Evolutionary conservation across 2,888 invertebrate genomes (phyloP).

Genomic region (Euproctis similis): DNA sequence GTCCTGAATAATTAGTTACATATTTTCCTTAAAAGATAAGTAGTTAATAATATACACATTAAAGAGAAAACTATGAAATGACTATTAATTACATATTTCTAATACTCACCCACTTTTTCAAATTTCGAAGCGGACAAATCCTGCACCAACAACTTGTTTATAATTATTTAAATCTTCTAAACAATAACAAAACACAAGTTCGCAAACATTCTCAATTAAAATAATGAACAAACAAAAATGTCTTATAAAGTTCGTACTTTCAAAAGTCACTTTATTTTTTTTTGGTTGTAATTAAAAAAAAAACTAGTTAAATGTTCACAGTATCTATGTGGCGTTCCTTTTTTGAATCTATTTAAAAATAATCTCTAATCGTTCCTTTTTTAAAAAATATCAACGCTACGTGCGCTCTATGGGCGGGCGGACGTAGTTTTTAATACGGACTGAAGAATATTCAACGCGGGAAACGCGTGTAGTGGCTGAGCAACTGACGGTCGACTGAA

Average conservation of each 20-base stretch:
- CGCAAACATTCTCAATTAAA: conserved; percentile 27
- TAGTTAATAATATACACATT: too few species aligned
- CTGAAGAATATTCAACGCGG: conserved; percentile 28
- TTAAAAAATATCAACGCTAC: conserved; percentile 20
- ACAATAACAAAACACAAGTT: conserved; percentile 12
- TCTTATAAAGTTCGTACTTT: conserved; percentile 11
- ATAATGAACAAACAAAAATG: too few species aligned
- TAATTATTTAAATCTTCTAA: conserved; percentile 24
- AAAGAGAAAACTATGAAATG: too few species aligned
- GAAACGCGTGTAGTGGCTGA: conserved; percentile 32
- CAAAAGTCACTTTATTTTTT: background rate
- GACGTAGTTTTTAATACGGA: conserved; percentile 27
- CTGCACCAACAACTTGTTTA: conserved; percentile 29
- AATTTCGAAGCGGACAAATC: conserved; percentile 29
- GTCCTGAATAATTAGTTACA: too few species aligned
- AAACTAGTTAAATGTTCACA: conserved; percentile 1
- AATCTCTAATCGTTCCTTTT: conserved; percentile 7
- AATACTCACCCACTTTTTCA: conserved; percentile 65
- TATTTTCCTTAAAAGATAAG: too few species aligned
- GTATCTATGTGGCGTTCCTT: background rate
- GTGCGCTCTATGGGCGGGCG: conserved; percentile 39
- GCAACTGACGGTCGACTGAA: conserved; percentile 42
- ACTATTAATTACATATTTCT: too few species aligned
- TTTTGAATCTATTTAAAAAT: background rate
- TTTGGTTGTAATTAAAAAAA: background rate